Evolutionary conservation across 2,888 invertebrate genomes (phyloP).

Genomic region (Cancer borealis): DNA sequence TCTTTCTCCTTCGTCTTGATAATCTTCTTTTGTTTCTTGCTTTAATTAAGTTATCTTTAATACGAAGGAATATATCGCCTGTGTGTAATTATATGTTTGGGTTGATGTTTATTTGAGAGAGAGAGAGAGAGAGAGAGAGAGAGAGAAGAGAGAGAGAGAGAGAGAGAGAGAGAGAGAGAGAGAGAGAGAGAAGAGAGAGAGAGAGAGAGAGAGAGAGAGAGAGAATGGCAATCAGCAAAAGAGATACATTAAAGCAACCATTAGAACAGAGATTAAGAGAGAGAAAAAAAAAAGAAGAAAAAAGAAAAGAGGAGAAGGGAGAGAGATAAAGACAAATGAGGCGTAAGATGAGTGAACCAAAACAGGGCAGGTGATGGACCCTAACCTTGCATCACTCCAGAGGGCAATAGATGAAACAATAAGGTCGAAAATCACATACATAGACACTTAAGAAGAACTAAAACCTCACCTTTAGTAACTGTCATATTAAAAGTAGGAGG

Average conservation of each 20-base stretch:
- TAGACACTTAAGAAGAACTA: neutral
- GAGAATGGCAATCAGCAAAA: neutral
- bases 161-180: conserved; percentile 22
- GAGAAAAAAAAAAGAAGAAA: neutral
- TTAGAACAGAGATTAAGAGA: too few relatives aligned
- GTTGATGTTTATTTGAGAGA: neutral
- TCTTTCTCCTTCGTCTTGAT: neutral
- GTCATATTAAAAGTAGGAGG: neutral
- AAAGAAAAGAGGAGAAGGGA: neutral
- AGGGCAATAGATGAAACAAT: neutral
- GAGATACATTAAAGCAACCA: neutral
- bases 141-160: conserved; percentile 22
- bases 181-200: neutral
- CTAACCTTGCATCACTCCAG: neutral
- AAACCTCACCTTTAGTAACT: neutral
- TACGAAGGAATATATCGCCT: neutral
- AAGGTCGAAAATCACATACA: neutral
- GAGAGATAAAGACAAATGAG: neutral
- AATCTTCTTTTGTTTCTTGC: neutral
- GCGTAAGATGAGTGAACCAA: neutral
- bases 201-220: neutral
- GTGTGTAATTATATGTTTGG: too few relatives aligned
- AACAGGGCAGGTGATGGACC: neutral
- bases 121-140: conserved; percentile 4
- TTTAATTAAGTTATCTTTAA: neutral